These are phyloP conservation scores for Bombus sylvicola DNA, from an alignment of 1,140 invertebrate species.

Conservation along the genomic window DNA sequence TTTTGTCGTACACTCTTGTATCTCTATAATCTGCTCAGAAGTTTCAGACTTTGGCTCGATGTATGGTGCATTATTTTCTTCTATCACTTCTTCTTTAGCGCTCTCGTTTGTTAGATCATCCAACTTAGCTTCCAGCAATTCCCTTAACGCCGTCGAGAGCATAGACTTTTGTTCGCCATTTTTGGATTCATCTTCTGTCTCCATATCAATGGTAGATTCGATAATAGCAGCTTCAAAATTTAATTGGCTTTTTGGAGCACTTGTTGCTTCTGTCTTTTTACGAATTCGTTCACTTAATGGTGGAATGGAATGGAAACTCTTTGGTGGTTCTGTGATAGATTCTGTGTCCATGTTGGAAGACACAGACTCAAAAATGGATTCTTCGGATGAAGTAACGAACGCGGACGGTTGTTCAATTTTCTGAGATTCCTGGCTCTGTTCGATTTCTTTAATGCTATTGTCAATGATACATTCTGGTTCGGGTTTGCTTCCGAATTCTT, in stretches of 20 bases:
- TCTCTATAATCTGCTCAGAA: constrained; percentile 43
- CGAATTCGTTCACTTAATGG: constrained; percentile 80
- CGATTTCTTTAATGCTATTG: constrained; percentile 11
- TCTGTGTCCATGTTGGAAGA: constrained; percentile 70
- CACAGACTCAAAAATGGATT: constrained; percentile 71
- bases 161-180: constrained; percentile 73
- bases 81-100: constrained; percentile 50
- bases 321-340: constrained; percentile 61
- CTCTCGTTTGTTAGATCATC: constrained; percentile 62
- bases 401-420: constrained; percentile 38
- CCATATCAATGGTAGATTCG: constrained; percentile 77
- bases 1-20: constrained; percentile 7
- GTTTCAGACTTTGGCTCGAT: constrained; percentile 40
- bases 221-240: constrained; percentile 80
- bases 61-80: constrained; percentile 36
- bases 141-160: constrained; percentile 75
- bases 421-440: constrained; percentile 41
- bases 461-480: constrained; percentile 7
- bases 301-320: constrained; percentile 77
- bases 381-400: constrained; percentile 59
- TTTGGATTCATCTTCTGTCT: constrained; percentile 56
- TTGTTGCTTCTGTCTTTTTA: constrained; percentile 72
- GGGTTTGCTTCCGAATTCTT: constrained; percentile 38
- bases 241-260: constrained; percentile 66
- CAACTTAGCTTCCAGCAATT: constrained; percentile 75